These are phyloP conservation scores for Furcifer pardalis DNA, from an alignment of 2,797 vertebrate genomes.

Conservation along the genomic window DNA sequence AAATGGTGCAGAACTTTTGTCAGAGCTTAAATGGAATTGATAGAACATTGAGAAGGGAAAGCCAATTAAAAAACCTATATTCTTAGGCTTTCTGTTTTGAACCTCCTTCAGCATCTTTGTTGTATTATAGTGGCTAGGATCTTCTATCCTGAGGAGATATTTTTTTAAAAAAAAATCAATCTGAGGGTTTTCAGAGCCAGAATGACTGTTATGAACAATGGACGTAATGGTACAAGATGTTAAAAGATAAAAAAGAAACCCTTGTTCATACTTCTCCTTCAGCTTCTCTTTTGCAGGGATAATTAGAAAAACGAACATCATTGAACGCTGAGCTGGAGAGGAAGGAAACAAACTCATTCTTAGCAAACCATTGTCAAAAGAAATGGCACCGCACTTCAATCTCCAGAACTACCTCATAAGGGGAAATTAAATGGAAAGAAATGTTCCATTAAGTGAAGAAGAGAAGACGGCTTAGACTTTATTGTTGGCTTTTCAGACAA, in stretches of 20 bases:
- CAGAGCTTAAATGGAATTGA: background rate
- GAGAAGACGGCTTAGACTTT: background rate
- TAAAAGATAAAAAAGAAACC: constrained; percentile 12
- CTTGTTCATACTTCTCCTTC: background rate
- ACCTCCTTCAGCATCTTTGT: constrained; percentile 11
- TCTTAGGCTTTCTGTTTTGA: constrained; percentile 17
- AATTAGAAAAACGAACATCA: constrained; percentile 33
- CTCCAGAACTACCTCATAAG: constrained; percentile 19
- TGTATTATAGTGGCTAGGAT: constrained; percentile 12
- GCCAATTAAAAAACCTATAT: constrained; percentile 1
- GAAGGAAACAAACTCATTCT: constrained; percentile 19
- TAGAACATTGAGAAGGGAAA: background rate
- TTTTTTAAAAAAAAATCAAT: constrained; percentile 2
- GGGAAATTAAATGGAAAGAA: constrained; percentile 4
- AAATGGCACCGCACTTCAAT: constrained; percentile 1
- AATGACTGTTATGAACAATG: constrained; percentile 19
- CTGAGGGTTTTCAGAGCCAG: constrained; percentile 20
- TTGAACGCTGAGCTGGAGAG: background rate
- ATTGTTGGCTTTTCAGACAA: background rate
- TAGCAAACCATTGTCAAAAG: constrained; percentile 11
- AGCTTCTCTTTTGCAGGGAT: constrained; percentile 11
- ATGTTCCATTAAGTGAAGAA: background rate
- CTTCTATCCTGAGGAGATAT: constrained; percentile 2
- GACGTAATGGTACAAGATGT: constrained; percentile 17
- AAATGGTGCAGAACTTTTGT: background rate